A percentile compares a stretch with the other conserved stretches of the same genome.
Evolutionary conservation across 2,888 invertebrate genomes (phyloP).

Genomic region (Colostygia pectinataria): DNA sequence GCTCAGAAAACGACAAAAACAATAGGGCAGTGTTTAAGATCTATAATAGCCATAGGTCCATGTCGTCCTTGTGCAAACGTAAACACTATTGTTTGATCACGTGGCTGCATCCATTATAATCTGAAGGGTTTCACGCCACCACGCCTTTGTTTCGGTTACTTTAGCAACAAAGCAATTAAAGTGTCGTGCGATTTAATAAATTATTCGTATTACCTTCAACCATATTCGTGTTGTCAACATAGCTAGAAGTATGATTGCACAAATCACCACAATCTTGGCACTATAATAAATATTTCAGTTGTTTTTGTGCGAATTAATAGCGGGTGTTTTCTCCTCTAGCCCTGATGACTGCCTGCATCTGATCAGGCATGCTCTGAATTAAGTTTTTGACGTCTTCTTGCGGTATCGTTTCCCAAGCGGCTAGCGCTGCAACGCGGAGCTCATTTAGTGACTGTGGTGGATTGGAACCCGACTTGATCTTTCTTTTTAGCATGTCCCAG

Average conservation of each 20-base stretch:
- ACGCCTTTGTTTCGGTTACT: constrained; percentile 54
- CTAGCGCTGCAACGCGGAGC: too few species aligned
- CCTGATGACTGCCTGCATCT: too few species aligned
- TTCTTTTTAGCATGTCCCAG: background rate
- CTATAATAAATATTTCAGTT: too few species aligned
- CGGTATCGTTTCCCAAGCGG: too few species aligned
- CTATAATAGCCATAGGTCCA: constrained; percentile 53
- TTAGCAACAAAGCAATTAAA: constrained; percentile 28
- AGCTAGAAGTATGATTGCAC: background rate
- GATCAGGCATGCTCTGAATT: too few species aligned
- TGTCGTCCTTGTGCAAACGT: constrained; percentile 66
- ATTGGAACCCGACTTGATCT: too few species aligned
- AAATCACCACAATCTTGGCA: background rate
- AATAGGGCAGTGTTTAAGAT: constrained; percentile 48
- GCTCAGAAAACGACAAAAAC: constrained; percentile 45
- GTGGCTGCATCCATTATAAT: constrained; percentile 69
- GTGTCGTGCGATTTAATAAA: constrained; percentile 24
- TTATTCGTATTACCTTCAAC: constrained; percentile 7
- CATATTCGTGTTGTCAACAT: constrained; percentile 4
- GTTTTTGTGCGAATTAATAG: too few species aligned
- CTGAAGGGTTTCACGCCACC: constrained; percentile 57
- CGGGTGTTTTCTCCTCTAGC: too few species aligned
- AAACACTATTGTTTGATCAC: constrained; percentile 79
- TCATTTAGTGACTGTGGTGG: too few species aligned
- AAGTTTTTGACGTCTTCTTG: too few species aligned